phyloP scores from a whole-genome alignment of 2,113 vertebrate genomes.

The Tricholaema leucomelas region DNA sequence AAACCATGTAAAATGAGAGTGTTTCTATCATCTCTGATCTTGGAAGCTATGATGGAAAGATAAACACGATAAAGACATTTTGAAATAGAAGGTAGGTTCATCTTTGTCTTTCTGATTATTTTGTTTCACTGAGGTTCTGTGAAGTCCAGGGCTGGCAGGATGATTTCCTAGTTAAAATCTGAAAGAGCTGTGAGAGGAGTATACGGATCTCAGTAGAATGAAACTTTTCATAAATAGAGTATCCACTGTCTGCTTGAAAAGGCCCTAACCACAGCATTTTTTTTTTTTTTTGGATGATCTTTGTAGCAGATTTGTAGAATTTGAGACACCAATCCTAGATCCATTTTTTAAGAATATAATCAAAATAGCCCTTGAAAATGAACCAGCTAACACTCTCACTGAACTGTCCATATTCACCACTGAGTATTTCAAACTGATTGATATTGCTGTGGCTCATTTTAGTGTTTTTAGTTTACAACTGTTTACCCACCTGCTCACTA shows the following conservation, averaged over 20 bases:
- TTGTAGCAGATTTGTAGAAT: neutral
- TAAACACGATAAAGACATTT: neutral
- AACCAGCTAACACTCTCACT: neutral
- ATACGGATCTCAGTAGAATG: neutral
- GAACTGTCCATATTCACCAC: neutral
- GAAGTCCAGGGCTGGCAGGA: neutral
- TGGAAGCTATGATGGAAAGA: neutral
- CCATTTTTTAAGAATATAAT: neutral
- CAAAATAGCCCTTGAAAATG: neutral
- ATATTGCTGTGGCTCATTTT: neutral
- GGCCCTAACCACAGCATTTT: neutral
- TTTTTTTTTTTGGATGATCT: neutral
- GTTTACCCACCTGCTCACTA: neutral
- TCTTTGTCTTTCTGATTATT: neutral
- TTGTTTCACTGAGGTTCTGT: neutral
- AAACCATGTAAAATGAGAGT: neutral
- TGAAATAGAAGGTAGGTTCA: constrained; percentile 25
- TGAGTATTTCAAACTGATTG: neutral
- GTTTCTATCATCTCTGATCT: neutral
- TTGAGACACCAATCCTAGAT: neutral
- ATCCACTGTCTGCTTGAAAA: neutral
- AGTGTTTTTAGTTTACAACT: neutral
- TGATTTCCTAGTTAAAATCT: neutral
- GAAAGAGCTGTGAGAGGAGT: neutral
- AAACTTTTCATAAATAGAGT: neutral